Evolutionary conservation across 2,113 vertebrate species (phyloP).

Genomic region (Phalacrocorax aristotelis): DNA sequence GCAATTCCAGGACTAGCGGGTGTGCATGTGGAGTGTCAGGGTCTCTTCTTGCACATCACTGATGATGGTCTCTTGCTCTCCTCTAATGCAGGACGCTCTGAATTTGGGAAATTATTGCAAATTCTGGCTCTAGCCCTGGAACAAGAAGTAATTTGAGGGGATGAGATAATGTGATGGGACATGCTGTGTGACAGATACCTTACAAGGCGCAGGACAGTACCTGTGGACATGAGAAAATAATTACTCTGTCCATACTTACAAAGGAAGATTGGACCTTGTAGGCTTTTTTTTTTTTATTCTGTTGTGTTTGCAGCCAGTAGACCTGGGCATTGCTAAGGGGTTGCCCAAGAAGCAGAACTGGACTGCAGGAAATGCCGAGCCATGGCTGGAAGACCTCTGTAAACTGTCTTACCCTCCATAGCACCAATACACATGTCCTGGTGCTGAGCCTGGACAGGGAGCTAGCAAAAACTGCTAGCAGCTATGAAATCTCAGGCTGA

Average conservation of each 20-base stretch:
- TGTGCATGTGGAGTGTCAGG: neutral
- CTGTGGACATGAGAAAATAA: neutral
- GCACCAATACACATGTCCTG: neutral
- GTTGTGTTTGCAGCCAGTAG: neutral
- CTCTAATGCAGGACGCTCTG: neutral
- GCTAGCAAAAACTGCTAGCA: neutral
- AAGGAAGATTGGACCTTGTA: neutral
- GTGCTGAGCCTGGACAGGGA: neutral
- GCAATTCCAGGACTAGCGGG: neutral
- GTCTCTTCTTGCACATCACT: neutral
- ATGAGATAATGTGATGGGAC: neutral
- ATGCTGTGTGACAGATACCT: neutral
- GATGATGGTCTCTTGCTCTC: neutral
- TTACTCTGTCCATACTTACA: neutral
- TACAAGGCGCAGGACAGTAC: neutral
- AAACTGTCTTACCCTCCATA: neutral
- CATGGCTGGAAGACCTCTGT: neutral
- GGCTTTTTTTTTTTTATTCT: neutral
- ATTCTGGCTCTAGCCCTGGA: neutral
- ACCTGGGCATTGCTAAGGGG: neutral
- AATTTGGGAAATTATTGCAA: neutral
- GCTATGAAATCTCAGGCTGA: neutral
- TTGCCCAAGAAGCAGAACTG: neutral
- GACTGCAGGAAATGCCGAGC: neutral
- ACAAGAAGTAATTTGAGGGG: neutral